A percentile compares a stretch with the other conserved stretches of the same genome.
Conservation (phyloP, 2,113 vertebrate genomes). For the Nothobranchius furzeri region DNA sequence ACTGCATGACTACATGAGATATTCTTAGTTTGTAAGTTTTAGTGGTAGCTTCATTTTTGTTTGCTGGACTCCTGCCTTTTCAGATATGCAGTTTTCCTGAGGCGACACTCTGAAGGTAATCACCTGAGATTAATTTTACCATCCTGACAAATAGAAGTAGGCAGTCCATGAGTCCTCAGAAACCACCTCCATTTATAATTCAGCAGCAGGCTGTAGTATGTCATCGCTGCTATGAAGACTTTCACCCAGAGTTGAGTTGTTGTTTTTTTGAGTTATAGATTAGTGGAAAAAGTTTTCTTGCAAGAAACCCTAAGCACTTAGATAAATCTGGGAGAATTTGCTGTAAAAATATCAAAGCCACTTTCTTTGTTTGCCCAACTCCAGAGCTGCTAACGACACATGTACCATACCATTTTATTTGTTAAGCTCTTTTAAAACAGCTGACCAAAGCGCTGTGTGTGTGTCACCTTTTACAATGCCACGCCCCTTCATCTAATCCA, state of each 20-base stretch:
- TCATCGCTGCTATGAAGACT: conserved; percentile 55
- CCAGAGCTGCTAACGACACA: conserved; percentile 25
- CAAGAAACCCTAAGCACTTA: not conserved
- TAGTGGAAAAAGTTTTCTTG: conserved; percentile 12
- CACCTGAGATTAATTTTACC: conserved; percentile 67
- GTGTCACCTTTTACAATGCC: no score
- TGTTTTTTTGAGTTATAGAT: conserved; percentile 24
- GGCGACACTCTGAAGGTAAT: conserved; percentile 50
- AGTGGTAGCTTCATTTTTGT: conserved; percentile 3
- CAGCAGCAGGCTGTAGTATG: conserved; percentile 43
- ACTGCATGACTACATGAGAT: conserved; percentile 1
- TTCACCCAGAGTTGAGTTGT: conserved; percentile 34
- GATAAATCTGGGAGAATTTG: conserved; percentile 3
- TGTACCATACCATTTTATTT: no score
- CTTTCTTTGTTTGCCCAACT: not conserved
- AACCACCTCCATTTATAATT: conserved; percentile 66
- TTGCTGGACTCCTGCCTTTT: conserved; percentile 19
- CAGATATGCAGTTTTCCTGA: conserved; percentile 42
- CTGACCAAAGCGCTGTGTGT: no score
- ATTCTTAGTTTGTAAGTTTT: not conserved
- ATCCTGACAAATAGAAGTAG: conserved; percentile 44
- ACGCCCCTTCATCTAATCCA: no score
- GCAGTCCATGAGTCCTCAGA: conserved; percentile 46
- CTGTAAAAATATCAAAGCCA: conserved; percentile 18
- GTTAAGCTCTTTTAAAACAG: no score